A percentile compares a stretch with the other conserved stretches of the same genome.
These are phyloP conservation scores for Drosophila subobscura DNA, from an alignment of 1,140 invertebrate genomes.

Conservation along the genomic window DNA sequence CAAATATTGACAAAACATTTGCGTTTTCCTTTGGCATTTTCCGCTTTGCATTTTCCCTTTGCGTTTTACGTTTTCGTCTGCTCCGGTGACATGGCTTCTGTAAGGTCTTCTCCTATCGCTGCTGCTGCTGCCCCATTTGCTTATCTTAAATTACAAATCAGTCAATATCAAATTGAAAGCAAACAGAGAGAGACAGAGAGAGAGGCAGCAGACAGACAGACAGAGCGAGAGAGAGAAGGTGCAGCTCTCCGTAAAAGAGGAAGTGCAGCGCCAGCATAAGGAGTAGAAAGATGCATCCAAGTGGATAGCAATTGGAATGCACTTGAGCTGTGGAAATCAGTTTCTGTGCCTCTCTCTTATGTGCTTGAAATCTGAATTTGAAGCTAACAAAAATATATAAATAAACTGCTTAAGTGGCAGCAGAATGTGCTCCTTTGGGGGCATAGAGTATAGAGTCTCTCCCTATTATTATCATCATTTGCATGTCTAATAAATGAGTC, in stretches of 20 bases:
- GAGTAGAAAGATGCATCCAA: slow-evolving; percentile 4
- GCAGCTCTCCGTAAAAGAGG: no score
- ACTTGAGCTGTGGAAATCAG: slow-evolving; percentile 50
- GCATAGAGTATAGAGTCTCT: neutral
- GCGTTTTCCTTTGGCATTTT: slow-evolving; percentile 4
- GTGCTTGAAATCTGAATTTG: slow-evolving; percentile 33
- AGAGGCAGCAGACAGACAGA: neutral
- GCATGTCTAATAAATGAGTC: slow-evolving; percentile 27
- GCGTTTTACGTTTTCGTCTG: no score
- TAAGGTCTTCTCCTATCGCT: slow-evolving; percentile 4
- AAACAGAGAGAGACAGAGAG: slow-evolving; percentile 52
- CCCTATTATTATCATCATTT: slow-evolving; percentile 31
- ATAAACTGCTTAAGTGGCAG: slow-evolving; percentile 1
- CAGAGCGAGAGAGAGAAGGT: no score
- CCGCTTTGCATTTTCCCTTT: no score
- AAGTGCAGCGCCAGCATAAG: neutral
- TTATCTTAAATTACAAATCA: slow-evolving; percentile 82
- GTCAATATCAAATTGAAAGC: slow-evolving; percentile 75
- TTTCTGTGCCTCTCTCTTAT: slow-evolving; percentile 14
- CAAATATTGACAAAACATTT: slow-evolving; percentile 81
- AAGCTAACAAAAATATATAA: slow-evolving; percentile 21
- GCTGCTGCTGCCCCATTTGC: slow-evolving; percentile 59
- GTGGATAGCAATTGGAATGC: slow-evolving; percentile 46
- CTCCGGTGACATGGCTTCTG: no score
- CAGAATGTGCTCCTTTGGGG: neutral